Evolutionary conservation across 2,888 invertebrate species (phyloP).

Genomic region (Nysson spinosus): DNA sequence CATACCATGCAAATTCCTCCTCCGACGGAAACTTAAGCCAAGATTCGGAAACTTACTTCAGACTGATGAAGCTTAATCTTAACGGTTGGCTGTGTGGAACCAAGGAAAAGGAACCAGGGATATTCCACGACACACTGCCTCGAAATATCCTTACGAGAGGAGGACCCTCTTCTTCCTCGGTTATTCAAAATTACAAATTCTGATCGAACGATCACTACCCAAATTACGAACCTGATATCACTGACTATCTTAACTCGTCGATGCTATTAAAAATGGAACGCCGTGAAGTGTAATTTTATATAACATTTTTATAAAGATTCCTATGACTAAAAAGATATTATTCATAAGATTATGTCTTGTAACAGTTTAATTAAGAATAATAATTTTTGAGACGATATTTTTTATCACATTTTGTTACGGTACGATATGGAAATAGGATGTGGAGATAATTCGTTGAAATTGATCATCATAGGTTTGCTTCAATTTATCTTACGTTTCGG

Average conservation of each 20-base stretch:
- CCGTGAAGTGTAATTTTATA: too few species aligned
- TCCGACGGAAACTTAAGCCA: slow-evolving; percentile 50
- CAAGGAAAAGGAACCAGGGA: slow-evolving; percentile 35
- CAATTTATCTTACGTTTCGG: too few species aligned
- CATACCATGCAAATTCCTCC: slow-evolving; percentile 55
- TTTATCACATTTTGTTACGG: too few species aligned
- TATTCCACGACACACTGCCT: slow-evolving; percentile 42
- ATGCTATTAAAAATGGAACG: too few species aligned
- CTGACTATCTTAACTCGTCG: not conserved
- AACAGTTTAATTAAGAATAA: too few species aligned
- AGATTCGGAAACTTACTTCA: slow-evolving; percentile 59
- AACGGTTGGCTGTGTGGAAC: slow-evolving; percentile 29
- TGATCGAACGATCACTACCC: slow-evolving; percentile 33
- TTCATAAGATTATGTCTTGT: too few species aligned
- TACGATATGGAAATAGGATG: too few species aligned
- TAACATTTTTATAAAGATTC: too few species aligned
- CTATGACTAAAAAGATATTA: too few species aligned
- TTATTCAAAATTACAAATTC: slow-evolving; percentile 46
- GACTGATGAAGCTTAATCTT: slow-evolving; percentile 55
- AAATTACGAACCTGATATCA: slow-evolving; percentile 39
- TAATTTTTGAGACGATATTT: too few species aligned
- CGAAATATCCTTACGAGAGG: slow-evolving; percentile 36
- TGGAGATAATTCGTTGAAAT: too few species aligned
- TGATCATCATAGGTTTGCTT: too few species aligned
- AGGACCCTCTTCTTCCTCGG: slow-evolving; percentile 23